phyloP scores from a whole-genome alignment of 2,113 vertebrate species.

The Atlantisia rogersi region DNA sequence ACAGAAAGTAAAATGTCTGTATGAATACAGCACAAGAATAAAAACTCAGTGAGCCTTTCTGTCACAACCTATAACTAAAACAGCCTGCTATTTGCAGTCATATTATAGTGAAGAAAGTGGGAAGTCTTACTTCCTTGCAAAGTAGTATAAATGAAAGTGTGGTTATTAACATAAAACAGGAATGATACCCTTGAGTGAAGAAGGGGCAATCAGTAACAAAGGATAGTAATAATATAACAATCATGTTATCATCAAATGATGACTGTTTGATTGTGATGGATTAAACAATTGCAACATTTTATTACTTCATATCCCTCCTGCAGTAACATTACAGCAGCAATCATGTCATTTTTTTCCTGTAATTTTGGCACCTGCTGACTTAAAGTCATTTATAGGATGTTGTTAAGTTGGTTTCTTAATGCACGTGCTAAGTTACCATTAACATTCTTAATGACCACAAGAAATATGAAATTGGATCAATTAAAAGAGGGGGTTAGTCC shows the following conservation, averaged over 20 bases:
- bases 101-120: neutral
- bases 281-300: constrained; percentile 67
- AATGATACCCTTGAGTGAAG: constrained; percentile 54
- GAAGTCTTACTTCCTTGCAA: neutral
- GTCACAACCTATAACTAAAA: neutral
- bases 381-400: constrained; percentile 43
- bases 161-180: constrained; percentile 37
- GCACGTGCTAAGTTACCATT: constrained; percentile 43
- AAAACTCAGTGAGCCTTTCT: neutral
- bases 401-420: constrained; percentile 55
- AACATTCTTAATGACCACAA: constrained; percentile 57
- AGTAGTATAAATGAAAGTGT: neutral
- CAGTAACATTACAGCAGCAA: constrained; percentile 41
- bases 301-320: constrained; percentile 59
- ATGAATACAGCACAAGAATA: neutral
- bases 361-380: constrained; percentile 60
- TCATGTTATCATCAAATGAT: constrained; percentile 61
- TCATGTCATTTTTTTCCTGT: constrained; percentile 19
- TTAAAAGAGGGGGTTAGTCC: constrained; percentile 44
- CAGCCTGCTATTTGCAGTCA: neutral
- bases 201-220: constrained; percentile 58
- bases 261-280: constrained; percentile 65
- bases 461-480: constrained; percentile 63
- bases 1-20: neutral
- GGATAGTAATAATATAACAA: constrained; percentile 62